Percentiles rank a stretch among this genome's conserved stretches.
Conservation (phyloP, 1,140 invertebrate genomes). For the Oncopeltus fasciatus region DNA sequence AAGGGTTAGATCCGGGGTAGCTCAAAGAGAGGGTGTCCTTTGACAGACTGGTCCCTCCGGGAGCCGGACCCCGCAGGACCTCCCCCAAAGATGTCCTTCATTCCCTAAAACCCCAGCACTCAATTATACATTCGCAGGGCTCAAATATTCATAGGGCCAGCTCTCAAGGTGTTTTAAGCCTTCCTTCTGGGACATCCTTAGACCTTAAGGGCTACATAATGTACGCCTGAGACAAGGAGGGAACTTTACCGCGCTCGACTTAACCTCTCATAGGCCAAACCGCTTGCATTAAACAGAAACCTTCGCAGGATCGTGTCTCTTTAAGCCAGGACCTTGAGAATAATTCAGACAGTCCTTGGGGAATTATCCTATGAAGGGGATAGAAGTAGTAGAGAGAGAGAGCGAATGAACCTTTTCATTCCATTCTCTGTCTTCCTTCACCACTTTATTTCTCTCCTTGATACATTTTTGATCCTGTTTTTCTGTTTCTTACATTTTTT, state of each 20-base stretch:
- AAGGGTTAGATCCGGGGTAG: neutral
- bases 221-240: neutral
- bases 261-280: too few species aligned
- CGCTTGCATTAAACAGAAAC: neutral
- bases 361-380: neutral
- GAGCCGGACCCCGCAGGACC: neutral
- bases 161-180: neutral
- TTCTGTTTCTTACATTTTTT: neutral
- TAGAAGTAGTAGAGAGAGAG: neutral
- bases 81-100: too few species aligned
- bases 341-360: neutral
- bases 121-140: neutral
- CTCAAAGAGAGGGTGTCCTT: too few species aligned
- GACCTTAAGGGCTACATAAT: neutral
- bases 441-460: neutral
- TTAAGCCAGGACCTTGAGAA: neutral
- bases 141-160: neutral
- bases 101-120: neutral
- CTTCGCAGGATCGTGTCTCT: neutral
- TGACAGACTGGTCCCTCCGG: neutral
- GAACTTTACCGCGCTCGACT: neutral
- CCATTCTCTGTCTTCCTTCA: neutral
- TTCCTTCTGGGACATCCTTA: neutral
- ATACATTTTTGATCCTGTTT: neutral
- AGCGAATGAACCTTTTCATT: too few species aligned